phyloP scores from a whole-genome alignment of 1,140 invertebrate species.

The Teleogryllus occipitalis region DNA sequence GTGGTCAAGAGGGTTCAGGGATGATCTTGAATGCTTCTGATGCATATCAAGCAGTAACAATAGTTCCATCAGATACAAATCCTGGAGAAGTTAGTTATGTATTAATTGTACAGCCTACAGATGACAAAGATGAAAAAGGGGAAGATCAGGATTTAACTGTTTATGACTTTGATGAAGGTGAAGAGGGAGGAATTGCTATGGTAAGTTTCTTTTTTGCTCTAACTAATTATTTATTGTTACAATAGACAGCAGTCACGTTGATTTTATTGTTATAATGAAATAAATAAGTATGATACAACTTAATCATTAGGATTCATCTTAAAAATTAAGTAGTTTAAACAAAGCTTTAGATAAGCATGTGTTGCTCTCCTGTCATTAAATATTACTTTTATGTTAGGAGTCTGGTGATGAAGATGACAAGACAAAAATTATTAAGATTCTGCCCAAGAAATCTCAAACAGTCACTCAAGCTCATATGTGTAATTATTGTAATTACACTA shows the following conservation, averaged over 20 bases:
- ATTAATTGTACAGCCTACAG: constrained; percentile 72
- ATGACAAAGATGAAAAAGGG: constrained; percentile 40
- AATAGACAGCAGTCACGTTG: no score
- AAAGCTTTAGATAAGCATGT: no score
- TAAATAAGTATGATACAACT: neutral
- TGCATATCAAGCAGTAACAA: constrained; percentile 73
- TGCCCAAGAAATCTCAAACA: constrained; percentile 60
- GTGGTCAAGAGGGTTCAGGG: neutral
- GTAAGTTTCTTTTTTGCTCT: constrained; percentile 8
- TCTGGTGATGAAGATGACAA: constrained; percentile 63
- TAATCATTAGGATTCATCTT: no score
- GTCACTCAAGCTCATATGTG: constrained; percentile 70
- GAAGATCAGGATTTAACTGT: constrained; percentile 41
- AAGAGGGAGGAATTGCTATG: constrained; percentile 35
- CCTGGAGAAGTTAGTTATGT: constrained; percentile 82
- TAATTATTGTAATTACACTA: constrained; percentile 84
- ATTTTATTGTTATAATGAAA: neutral
- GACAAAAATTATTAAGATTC: constrained; percentile 55
- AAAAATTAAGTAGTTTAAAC: no score
- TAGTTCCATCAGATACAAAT: constrained; percentile 72
- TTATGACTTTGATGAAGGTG: constrained; percentile 50
- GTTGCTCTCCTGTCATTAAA: neutral
- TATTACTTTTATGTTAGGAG: constrained; percentile 36
- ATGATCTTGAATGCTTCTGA: constrained; percentile 46
- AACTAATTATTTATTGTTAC: no score